Percentiles rank a stretch among this genome's conserved stretches.
phyloP scores from a whole-genome alignment of 2,113 vertebrate genomes.

The Odocoileus hemionus region DNA sequence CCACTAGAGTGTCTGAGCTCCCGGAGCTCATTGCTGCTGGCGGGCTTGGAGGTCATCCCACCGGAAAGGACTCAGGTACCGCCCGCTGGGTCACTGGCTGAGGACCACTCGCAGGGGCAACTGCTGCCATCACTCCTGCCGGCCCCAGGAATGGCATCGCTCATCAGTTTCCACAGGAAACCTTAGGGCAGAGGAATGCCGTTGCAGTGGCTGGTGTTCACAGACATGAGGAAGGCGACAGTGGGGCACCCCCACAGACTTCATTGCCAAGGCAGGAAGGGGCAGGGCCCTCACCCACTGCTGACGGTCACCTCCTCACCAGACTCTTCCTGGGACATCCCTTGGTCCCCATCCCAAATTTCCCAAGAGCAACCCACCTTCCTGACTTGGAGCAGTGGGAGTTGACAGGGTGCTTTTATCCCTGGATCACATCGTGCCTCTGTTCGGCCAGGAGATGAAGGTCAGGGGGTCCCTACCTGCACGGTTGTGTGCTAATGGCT shows the following conservation, averaged over 20 bases:
- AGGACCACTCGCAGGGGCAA: not conserved
- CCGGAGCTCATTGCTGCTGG: not conserved
- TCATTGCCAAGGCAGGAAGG: not conserved
- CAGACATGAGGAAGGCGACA: rapidly evolving
- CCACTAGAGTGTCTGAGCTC: not conserved
- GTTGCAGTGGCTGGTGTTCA: not conserved
- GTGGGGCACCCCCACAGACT: not conserved
- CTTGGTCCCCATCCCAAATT: conserved; percentile 34
- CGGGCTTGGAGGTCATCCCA: not conserved
- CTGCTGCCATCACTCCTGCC: not conserved
- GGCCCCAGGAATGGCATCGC: not conserved
- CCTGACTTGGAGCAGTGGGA: not conserved
- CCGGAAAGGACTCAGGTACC: rapidly evolving
- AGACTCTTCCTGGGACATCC: not conserved
- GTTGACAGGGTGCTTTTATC: conserved; percentile 68
- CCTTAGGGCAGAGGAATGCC: not conserved
- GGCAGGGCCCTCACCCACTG: not conserved
- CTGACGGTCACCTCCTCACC: not conserved
- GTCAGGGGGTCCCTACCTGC: conserved; percentile 54
- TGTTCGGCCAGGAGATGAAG: conserved; percentile 59
- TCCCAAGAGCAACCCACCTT: not conserved
- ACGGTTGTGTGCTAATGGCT: conserved; percentile 56
- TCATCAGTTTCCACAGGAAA: not conserved
- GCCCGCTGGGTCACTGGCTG: not conserved
- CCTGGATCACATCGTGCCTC: conserved; percentile 49